A percentile compares a stretch with the other conserved stretches of the same genome.
phyloP scores from a whole-genome alignment of 2,888 invertebrate genomes.

The Dryocosmus kuriphilus region DNA sequence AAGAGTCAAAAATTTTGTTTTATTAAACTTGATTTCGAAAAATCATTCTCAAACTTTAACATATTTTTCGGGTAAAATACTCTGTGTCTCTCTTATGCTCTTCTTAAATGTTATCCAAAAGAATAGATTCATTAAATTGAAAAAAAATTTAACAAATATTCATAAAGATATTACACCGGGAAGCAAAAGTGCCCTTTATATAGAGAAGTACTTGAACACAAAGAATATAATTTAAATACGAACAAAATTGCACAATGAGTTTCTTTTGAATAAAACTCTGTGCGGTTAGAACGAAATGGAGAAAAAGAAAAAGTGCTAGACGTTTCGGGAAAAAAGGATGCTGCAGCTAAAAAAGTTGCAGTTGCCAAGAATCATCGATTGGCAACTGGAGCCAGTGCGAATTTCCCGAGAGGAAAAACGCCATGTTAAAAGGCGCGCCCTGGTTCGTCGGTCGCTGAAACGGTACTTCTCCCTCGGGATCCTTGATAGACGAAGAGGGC shows the following conservation, averaged over 20 bases:
- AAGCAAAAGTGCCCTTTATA: no score
- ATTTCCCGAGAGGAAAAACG: conserved; percentile 40
- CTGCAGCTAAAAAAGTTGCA: conserved; percentile 25
- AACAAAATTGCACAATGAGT: background rate
- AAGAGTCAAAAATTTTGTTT: no score
- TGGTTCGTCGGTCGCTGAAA: conserved; percentile 40
- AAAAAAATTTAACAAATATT: conserved; percentile 64
- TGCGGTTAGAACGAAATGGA: background rate
- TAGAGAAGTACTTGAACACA: no score
- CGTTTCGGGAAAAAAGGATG: conserved; percentile 12
- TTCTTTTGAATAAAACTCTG: background rate
- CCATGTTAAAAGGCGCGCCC: conserved; percentile 37
- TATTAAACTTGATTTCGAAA: no score
- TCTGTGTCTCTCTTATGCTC: no score
- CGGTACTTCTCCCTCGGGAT: conserved; percentile 35
- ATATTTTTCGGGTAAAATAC: no score
- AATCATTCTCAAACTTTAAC: no score
- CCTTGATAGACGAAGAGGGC: conserved; percentile 30
- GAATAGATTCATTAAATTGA: no score
- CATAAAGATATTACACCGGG: no score
- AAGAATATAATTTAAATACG: background rate
- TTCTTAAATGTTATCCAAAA: no score
- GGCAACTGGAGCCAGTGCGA: conserved; percentile 39
- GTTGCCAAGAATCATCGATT: conserved; percentile 38
- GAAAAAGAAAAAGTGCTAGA: background rate